Base-by-base conservation (phyloP, 64 coral and sea anemone genomes). In the Exaiptasia diaphana region DNA sequence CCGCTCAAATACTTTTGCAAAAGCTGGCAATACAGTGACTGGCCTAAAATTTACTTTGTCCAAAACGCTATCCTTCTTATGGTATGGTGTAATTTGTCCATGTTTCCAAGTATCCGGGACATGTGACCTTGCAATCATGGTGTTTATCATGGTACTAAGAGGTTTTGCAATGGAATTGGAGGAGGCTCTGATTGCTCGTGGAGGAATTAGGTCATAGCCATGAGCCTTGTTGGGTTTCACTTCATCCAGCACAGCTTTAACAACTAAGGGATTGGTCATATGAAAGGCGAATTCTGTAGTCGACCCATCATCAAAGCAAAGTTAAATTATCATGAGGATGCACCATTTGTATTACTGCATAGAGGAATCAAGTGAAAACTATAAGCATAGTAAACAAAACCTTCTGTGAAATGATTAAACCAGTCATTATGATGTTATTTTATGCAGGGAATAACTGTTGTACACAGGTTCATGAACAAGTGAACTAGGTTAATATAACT, bases 201-300 rank as follows among this genome's bases (percentile, higher is more conserved):
- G 68, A 63, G 49, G 76, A 63, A 89, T 81, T 34, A 36, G n/a
- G 48, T 80, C 74, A 88, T 71, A 26, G 54, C 85, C 75, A n/a
- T 88, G 85, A 29, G 85, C 85, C 30, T 89, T 81, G 39, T 89
- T 89, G 61, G 86, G 75, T 48, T 89, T 89, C 32, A 89, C 59
- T 38, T 78, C 20, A 14, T 89, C 76, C 2, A 80, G 86, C 41
- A 81, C 84, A 38, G 57, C 30, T 31, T 87, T 81, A 4, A 89
- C 86, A 73, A 62, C 76, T 61, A 80, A 64, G 2, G 62, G 86
- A 12, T 89, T 80, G 23, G 67, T 89, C 50, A 74, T 20, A 13
- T 23, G 5, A 2, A 64, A 86, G 1, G 37, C 27, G 76, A 85
- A 85, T 54, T 13, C n/a, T n/a, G n/a, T n/a, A n/a, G n/a, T n/a